phyloP scores from a whole-genome alignment of 1,140 invertebrate species.

The Drosophila tropicalis region DNA sequence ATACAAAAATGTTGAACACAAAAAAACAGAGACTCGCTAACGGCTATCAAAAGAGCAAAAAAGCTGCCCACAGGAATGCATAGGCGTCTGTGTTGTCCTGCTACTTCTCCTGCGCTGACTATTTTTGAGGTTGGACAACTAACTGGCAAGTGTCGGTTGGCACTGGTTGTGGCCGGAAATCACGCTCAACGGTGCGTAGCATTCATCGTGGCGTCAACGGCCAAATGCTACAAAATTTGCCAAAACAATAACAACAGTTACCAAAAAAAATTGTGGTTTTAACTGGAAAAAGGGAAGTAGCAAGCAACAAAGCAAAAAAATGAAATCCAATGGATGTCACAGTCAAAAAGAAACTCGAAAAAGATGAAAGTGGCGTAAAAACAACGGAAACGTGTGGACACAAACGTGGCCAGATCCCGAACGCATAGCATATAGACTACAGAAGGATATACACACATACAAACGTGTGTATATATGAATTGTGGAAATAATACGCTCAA shows the following conservation, averaged over 20 bases:
- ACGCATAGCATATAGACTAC: not conserved
- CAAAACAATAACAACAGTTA: conserved; percentile 38
- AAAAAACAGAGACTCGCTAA: not conserved
- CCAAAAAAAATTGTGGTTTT: not conserved
- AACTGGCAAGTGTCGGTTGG: conserved; percentile 36
- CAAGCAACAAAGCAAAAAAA: conserved; percentile 17
- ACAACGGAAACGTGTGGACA: conserved; percentile 26
- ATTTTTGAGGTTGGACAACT: conserved; percentile 11
- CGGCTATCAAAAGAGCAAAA: not conserved
- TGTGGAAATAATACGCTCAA: conserved; percentile 31
- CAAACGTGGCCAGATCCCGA: conserved; percentile 17
- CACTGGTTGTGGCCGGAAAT: conserved; percentile 65
- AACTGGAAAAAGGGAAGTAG: not conserved
- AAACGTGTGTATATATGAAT: conserved; percentile 13
- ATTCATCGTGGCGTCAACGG: conserved; percentile 10
- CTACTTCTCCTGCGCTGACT: not conserved
- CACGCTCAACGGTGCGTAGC: conserved; percentile 58
- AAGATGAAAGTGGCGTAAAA: conserved; percentile 45
- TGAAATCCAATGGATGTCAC: not conserved
- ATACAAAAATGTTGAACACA: conserved; percentile 31
- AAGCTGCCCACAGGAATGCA: conserved; percentile 8
- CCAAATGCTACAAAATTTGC: conserved; percentile 55
- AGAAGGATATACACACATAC: conserved; percentile 2
- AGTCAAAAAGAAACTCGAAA: conserved; percentile 29
- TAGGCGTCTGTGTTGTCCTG: not conserved